Evolutionary conservation across 64 coral and sea anemone genomes (phyloP), one percentile per base, ranked within the genome.

Genomic region (Actinia tenebrosa): DNA sequence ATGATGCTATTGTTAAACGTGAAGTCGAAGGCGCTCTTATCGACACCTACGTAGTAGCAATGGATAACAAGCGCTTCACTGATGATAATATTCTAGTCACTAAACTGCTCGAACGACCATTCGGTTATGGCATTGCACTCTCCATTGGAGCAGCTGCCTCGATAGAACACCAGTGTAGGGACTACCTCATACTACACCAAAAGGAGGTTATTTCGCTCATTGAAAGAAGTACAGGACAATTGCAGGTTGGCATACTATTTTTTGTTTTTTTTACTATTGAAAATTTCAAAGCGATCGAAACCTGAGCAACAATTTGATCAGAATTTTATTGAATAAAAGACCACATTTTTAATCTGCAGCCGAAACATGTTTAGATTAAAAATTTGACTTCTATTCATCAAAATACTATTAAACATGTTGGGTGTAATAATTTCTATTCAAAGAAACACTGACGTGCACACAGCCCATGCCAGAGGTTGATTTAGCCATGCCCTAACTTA

Each of bases 41-140:
- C 23, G 88, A 89, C 42, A 89, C 88, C 2, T 89, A 89, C 27
- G 88, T 89, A 19, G 88, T 81, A 3, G 88, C 88, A 15, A 60
- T 45, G 0, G 60, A 64, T 25, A 82, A 54, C 16, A 62, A 89
- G 25, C 79, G 50, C 22, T 83, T 89, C 60, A 83, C 4, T 27
- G 88, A 89, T 27, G 79, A 64, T 22, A 23, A 60, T 19, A 82
- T 82, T 16, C 27, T 25, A 45, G 79, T 82, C 42, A 81, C 59
- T 44, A 83, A 27, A 53, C 68, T 88, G 19, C 87, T 88, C 10
- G 77, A 80, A 9, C 77, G 87, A 10, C 56, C 87, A 17, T 88
- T 88, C 56, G 87, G 77, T 15, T 89, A 83, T 26, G 88, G 88
- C 19, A 42, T 82, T n/a, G 79, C 64, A 63, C 56, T 83, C 16